These are phyloP conservation scores for Geopemphigus sp. DNA, from an alignment of 1,140 invertebrate genomes.

Conservation along the genomic window DNA sequence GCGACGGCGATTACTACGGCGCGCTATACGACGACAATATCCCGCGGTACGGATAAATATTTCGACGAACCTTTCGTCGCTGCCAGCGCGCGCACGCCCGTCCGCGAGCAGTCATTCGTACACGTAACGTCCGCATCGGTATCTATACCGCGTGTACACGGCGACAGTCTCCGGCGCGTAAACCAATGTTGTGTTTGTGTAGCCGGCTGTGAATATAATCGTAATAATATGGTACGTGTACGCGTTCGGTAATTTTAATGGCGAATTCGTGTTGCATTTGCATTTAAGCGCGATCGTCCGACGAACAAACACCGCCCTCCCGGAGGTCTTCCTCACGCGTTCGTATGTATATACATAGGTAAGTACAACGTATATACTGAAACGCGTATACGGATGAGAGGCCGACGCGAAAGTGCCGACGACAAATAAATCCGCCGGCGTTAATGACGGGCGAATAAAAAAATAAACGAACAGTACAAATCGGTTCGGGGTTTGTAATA, in stretches of 20 bases:
- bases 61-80: too few relatives aligned
- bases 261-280: constrained; percentile 31
- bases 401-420: background rate
- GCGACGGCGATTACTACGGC: too few relatives aligned
- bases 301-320: constrained; percentile 19
- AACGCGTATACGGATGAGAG: background rate
- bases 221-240: too few relatives aligned
- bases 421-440: constrained; percentile 1
- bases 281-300: background rate
- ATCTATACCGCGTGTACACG: background rate
- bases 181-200: constrained; percentile 25
- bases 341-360: background rate
- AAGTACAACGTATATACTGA: background rate
- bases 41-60: too few relatives aligned
- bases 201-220: background rate
- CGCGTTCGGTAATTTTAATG: constrained; percentile 24
- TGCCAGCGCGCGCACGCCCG: background rate
- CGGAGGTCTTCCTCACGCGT: too few relatives aligned
- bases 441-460: constrained; percentile 4
- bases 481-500: background rate
- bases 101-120: background rate
- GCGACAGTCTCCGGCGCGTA: background rate
- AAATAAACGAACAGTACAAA: background rate
- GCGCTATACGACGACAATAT: too few relatives aligned
- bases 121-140: too few relatives aligned